Evolutionary conservation across 2,797 vertebrate genomes (phyloP), one percentile per base, ranked within the genome.

Genomic region (Psittacula derbiana): DNA sequence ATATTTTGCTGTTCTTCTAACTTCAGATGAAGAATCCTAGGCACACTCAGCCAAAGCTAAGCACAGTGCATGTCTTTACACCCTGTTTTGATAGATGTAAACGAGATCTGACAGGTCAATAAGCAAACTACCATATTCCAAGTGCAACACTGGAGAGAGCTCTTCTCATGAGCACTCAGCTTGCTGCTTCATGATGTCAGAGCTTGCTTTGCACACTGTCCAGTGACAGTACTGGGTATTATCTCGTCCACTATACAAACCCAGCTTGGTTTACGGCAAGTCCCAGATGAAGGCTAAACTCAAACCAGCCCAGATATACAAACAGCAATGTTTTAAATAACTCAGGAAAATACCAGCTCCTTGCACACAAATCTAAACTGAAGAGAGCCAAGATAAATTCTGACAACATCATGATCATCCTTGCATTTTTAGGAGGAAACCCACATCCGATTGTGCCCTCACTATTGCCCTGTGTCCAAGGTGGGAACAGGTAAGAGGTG

Each of bases 301-400:
- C 85, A 80, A 64, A 87, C 6, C 11, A 78, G 69, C 69, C 50
- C 81, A 70, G 71, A 76, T 23, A 80, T 40, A 82, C 78, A 64
- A 82, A 93, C 5, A 41, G 80, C 92, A 44, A 30, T 58, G 78
- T 76, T 80, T 90, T 40, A 80, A 93, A 72, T 86, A 80, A 55
- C 74, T 80, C 55, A 30, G 67, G 71, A 64, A 89, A 95, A 89
- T 5, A 23, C 38, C 80, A 76, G 50, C 55, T 86, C 38, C 73
- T 55, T 10, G 17, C 6, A 49, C 16, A 61, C 28, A 55, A 61
- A 40, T 19, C 67, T 14, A 31, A 75, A 65, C 3, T 1, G 4
- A 40, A 61, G 31, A 76, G 38, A 84, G n/a, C 21, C 36, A n/a
- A 50, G 69, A 84, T 19, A 53, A 80, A 57, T 19, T 7, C 17